Evolutionary conservation across 2,888 invertebrate genomes (phyloP), one percentile per base, ranked within the genome.

Genomic region (Nephrotoma guestfalica): DNA sequence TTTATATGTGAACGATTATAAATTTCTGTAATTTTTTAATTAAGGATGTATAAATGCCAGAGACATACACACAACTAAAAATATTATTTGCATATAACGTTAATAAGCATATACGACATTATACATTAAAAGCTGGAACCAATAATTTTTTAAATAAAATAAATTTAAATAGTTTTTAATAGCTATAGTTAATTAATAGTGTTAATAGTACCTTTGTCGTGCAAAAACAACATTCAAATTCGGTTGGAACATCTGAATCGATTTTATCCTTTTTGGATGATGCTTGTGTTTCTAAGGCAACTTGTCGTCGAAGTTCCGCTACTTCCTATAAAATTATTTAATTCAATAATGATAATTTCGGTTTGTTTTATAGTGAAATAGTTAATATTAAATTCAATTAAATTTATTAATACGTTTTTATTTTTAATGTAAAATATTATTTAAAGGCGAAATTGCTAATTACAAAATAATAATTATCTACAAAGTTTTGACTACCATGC

Each of bases 181-280:
- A 30, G 18, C 15, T 4, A 86, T 30, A 71, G 15, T 83, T 86
- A 71, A 86, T 51, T 71, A 71, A 71, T 71, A 11, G 47, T 86
- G 57, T 85, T 83, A 86, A 86, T 47, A 71, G 92, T 96, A 97
- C 97, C 97, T 97, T 97, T 92, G 96, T 95, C 93, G 96, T 96
- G 95, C 97, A 97, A 96, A 97, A 97, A 95, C 97, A 97, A 96
- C 97, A 97, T 94, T 97, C 97, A 95, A 97, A 96, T 94, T 97
- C 97, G 94, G 96, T 97, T 93, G 97, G 97, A 93, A 96, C 94
- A 94, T 97, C 97, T 93, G 96, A 96, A 92, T 95, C 95, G 92
- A 93, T 93, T 93, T 94, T 94, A 91, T 94, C 94, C 87, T 88
- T 88, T 86, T 88, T 88, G 90, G 91, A 90, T 88, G 90, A 90